Evolutionary conservation across 2,113 vertebrate species (phyloP).

Genomic region (Dipodomys merriami): DNA sequence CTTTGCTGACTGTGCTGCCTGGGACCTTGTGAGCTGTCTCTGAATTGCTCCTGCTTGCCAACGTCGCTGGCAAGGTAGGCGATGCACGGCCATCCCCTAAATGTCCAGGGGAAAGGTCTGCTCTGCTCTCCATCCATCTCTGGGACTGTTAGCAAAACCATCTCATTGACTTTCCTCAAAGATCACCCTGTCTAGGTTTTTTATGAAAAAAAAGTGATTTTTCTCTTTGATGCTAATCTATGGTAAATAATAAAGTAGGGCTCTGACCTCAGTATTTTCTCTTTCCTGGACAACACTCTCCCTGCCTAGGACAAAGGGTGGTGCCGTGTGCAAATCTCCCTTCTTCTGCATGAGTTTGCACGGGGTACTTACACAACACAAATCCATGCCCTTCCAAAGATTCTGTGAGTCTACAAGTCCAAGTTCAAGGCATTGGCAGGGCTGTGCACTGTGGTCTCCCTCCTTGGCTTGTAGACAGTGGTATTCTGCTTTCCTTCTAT

Average conservation of each 20-base stretch:
- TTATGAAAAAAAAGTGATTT: neutral
- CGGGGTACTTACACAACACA: neutral
- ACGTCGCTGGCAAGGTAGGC: neutral
- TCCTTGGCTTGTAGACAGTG: neutral
- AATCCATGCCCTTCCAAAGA: neutral
- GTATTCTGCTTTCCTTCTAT: neutral
- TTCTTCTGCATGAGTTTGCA: neutral
- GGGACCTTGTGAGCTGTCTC: neutral
- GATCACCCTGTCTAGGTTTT: neutral
- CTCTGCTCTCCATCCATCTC: neutral
- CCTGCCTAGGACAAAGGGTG: neutral
- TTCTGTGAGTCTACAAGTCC: neutral
- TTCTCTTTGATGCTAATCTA: neutral
- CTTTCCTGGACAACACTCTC: neutral
- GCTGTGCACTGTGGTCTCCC: neutral
- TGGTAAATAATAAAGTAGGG: neutral
- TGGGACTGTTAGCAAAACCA: neutral
- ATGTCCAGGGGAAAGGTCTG: neutral
- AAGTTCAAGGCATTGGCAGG: neutral
- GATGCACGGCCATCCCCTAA: neutral
- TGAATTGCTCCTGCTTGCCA: neutral
- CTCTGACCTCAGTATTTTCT: neutral
- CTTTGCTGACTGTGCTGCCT: neutral
- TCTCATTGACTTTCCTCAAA: neutral
- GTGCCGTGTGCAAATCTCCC: fast-evolving